These are phyloP conservation scores for Ormyrus rosae DNA, from an alignment of 2,888 invertebrate species.

Conservation along the genomic window DNA sequence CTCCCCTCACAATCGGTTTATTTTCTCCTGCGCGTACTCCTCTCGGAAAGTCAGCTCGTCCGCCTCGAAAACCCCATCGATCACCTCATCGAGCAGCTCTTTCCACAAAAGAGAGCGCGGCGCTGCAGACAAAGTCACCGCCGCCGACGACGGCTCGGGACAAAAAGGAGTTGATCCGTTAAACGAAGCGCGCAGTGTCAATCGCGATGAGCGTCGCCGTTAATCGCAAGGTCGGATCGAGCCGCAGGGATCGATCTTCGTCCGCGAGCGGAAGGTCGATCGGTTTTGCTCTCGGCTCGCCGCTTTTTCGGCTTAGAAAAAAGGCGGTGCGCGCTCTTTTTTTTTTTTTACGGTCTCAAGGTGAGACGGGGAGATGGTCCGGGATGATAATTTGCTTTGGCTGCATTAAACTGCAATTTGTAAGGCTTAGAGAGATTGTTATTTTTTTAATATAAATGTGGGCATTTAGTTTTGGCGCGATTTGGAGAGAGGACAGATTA, in stretches of 20 bases:
- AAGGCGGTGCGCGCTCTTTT: too few species aligned
- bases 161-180: constrained; percentile 45
- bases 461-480: too few species aligned
- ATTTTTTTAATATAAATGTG: too few species aligned
- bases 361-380: too few species aligned
- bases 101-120: neutral
- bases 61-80: constrained; percentile 11
- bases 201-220: constrained; percentile 39
- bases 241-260: neutral
- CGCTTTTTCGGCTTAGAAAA: too few species aligned
- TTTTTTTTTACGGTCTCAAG: too few species aligned
- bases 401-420: too few species aligned
- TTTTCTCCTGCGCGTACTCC: constrained; percentile 8
- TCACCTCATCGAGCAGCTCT: constrained; percentile 13
- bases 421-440: too few species aligned
- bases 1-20: neutral
- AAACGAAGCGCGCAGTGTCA: constrained; percentile 49
- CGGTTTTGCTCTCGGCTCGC: too few species aligned
- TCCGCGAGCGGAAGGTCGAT: too few species aligned
- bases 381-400: too few species aligned
- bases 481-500: too few species aligned
- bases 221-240: constrained; percentile 46
- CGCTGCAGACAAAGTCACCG: neutral
- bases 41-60: neutral
- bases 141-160: neutral